Percentiles rank a stretch among this genome's conserved stretches.
Conservation (phyloP, 2,797 vertebrate genomes). For the Morus bassanus region DNA sequence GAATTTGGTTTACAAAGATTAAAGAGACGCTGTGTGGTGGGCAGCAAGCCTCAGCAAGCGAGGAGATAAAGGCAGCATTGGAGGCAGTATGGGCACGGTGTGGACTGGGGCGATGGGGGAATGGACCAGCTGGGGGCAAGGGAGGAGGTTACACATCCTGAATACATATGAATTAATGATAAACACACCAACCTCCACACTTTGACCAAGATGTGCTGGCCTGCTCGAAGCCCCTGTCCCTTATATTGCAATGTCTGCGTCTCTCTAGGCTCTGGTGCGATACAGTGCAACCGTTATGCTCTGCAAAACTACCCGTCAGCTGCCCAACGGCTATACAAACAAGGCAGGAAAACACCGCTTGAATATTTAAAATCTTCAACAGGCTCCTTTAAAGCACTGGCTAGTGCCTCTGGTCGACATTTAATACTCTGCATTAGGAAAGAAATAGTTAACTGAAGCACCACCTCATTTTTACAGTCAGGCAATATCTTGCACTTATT, state of each 20-base stretch:
- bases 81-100: background rate
- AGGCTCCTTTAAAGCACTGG: background rate
- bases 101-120: rapidly evolving
- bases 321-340: constrained; percentile 41
- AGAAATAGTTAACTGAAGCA: constrained; percentile 2
- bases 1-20: background rate
- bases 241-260: background rate
- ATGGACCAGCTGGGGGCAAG: background rate
- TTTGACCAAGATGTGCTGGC: background rate
- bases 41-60: background rate
- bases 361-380: constrained; percentile 50
- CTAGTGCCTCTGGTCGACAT: background rate
- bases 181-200: background rate
- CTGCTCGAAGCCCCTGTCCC: background rate
- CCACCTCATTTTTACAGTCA: background rate
- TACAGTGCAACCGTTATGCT: constrained; percentile 47
- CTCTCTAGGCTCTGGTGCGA: background rate
- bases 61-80: constrained; percentile 26
- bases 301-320: constrained; percentile 15
- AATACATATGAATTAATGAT: background rate
- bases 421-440: background rate
- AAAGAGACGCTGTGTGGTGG: background rate
- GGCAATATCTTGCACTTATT: background rate
- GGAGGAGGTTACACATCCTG: background rate
- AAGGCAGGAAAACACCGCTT: constrained; percentile 15